Base-by-base conservation (phyloP, 2,113 vertebrate species). In the Gila orcuttii region DNA sequence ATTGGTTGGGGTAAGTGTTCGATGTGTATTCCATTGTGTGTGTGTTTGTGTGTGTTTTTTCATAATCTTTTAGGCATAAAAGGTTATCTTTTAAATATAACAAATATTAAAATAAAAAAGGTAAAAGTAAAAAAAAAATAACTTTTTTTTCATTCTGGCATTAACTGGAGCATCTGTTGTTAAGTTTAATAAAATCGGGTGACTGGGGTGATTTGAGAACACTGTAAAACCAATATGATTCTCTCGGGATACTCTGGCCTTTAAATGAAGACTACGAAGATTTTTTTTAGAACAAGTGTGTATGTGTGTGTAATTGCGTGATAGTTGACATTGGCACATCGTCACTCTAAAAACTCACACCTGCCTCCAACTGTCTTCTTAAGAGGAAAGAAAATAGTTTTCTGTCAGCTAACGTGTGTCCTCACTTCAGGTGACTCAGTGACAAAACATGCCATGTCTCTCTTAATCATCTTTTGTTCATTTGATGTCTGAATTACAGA, bases 281-380 rank as follows among this genome's bases (percentile, higher is more conserved):
- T 36, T 23, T 23, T 39, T 47, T 79, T 59, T 60, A 36, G 31
- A 79, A 33, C 9, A 31, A 39, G 21, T 62, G 12, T 62, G 31
- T 42, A 4, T 36, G 75, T 23, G 52, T 59, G 31, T 25, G 77
- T 4, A 15, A 60, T 15, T 15, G 31, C 0, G 77, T 9, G 19
- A 60, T 25, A 33, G 52, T 17, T 42, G 31, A 60, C 64, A 64
- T 64, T 28, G 57, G 39, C 9, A 4, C n/a, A 64, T 8, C 64
- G 79, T 64, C 79, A 80, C 79, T 64, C 25, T 80, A 80, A 64
- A 80, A 80, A 28, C 23, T 80, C n/a, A 47, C 79, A 80, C 79
- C 59, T 45, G 59, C 13, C 13, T 64, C 77, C 39, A n/a, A 39
- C 31, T 36, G 55, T 42, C 78, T 31, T 60, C n/a, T 64, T 19